Evolutionary conservation across 2,888 invertebrate genomes (phyloP), one percentile per base, ranked within the genome.

Genomic region (Dicranocentrus wangi): DNA sequence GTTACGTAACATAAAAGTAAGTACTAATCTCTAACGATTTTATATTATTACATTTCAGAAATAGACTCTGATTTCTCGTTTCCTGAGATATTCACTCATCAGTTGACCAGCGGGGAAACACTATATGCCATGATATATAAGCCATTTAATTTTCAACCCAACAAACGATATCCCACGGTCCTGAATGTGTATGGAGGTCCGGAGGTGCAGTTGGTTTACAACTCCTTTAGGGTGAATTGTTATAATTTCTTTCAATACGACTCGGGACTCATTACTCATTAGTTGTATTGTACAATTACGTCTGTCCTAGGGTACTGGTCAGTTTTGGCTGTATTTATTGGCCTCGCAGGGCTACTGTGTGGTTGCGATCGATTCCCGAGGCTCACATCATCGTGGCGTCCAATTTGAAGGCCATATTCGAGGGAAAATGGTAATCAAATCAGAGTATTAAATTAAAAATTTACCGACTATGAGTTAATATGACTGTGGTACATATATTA

Each of bases 181-280:
- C 91, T 99, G 66, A 97, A 97, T 89, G 96, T 99, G 71, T 99
- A 99, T 88, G 99, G 98, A 1, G 99, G 99, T 0, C 99, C 99
- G 0, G 98, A 98, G 89, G 97, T 99, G 63, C 99, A 99, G 90
- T 92, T 98, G 47, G 99, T 99, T 81, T 95, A 95, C 72, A 99
- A 99, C 90, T 94, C 95, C 5, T 98, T 96, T 88, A 95, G 96
- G 92, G 95, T 95, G 88, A 43, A 7, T 55, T 32, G 15, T 15
- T n/a, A n/a, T n/a, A n/a, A n/a, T n/a, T n/a, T n/a, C n/a, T n/a
- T n/a, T n/a, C n/a, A n/a, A n/a, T n/a, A n/a, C n/a, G n/a, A n/a
- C n/a, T n/a, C n/a, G n/a, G n/a, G n/a, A n/a, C n/a, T n/a, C n/a
- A n/a, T n/a, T n/a, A n/a, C n/a, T n/a, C n/a, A n/a, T n/a, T n/a